phyloP scores from a whole-genome alignment of 2,888 invertebrate species.

The Strigamia transsilvanica region DNA sequence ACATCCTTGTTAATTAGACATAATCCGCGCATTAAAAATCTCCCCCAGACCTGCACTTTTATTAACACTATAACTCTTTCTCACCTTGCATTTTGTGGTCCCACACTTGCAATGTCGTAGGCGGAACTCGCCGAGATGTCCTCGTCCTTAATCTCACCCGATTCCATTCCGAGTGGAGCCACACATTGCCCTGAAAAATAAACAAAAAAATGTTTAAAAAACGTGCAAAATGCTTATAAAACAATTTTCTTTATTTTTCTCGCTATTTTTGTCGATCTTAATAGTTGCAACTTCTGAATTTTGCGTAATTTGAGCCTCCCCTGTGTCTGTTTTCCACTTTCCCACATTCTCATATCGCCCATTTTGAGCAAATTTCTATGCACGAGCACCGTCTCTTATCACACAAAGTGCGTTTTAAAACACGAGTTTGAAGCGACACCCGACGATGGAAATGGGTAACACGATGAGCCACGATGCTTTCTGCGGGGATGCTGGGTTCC shows the following conservation, averaged over 20 bases:
- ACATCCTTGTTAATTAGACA: conserved; percentile 27
- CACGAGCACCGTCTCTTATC: conserved; percentile 37
- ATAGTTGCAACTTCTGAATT: neutral
- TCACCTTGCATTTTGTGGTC: conserved; percentile 85
- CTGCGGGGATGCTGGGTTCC: conserved; percentile 48
- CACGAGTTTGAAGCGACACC: conserved; percentile 42
- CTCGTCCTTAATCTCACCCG: conserved; percentile 78
- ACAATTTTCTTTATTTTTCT: conserved; percentile 1
- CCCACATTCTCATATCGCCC: conserved; percentile 33
- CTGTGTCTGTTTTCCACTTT: conserved; percentile 27
- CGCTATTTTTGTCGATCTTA: neutral
- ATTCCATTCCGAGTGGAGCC: conserved; percentile 85
- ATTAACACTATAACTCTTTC: conserved; percentile 57
- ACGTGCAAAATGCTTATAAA: neutral
- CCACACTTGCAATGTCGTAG: conserved; percentile 84
- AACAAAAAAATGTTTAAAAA: conserved; percentile 18
- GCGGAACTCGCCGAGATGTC: conserved; percentile 86
- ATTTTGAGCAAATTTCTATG: conserved; percentile 43
- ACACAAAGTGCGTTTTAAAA: conserved; percentile 49
- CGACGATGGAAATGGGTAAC: conserved; percentile 41
- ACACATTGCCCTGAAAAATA: conserved; percentile 76
- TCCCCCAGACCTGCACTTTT: neutral
- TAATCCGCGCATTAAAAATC: conserved; percentile 18
- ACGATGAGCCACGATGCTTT: conserved; percentile 36
- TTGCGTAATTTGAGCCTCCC: conserved; percentile 42